Percentiles rank a stretch among this genome's conserved stretches.
phyloP scores from a whole-genome alignment of 64 coral and sea anemone species.

The Porites australiensis region DNA sequence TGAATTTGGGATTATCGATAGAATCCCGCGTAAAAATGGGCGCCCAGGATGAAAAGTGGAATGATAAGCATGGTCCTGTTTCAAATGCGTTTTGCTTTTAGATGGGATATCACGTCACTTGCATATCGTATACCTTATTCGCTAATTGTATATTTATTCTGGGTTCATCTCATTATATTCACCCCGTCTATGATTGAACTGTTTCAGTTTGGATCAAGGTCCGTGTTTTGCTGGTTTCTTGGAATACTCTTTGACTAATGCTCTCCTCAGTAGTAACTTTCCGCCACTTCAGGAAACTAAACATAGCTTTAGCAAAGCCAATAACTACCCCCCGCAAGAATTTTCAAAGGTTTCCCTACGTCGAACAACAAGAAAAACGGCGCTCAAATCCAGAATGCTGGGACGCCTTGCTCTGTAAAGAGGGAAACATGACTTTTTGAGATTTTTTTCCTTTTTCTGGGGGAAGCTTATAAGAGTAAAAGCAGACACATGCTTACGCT shows the following conservation, averaged over 20 bases:
- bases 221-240: not conserved
- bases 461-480: not conserved
- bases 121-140: not conserved
- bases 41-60: not conserved
- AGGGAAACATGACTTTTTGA: no score
- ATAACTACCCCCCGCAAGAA: no score
- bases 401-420: no score
- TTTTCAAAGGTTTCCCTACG: no score
- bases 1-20: slow-evolving; percentile 11
- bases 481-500: not conserved
- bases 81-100: not conserved
- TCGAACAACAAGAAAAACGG: no score
- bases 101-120: not conserved
- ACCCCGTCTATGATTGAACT: not conserved
- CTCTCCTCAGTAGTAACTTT: no score
- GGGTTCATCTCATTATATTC: not conserved
- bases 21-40: not conserved
- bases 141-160: not conserved
- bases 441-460: no score
- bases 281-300: no score
- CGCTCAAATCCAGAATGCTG: no score
- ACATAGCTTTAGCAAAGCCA: no score
- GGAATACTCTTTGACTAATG: not conserved
- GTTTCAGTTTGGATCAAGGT: not conserved
- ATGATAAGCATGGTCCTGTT: not conserved